These are phyloP conservation scores for Tragelaphus buxtoni DNA, from an alignment of 2,113 vertebrate genomes.

Conservation along the genomic window DNA sequence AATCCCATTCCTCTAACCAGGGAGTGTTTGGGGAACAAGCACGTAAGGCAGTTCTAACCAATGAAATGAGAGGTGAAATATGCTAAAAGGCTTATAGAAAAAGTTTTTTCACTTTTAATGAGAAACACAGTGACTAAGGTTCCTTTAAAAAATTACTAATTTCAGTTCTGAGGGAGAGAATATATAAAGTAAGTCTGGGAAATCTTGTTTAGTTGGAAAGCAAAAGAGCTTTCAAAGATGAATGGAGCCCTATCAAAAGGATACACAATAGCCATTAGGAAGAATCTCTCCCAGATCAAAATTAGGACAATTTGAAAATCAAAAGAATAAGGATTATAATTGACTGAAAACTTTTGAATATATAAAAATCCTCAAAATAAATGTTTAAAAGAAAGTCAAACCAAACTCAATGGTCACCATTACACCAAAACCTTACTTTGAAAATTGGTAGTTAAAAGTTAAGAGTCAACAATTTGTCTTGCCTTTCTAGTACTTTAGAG, in stretches of 20 bases:
- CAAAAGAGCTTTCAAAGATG: not conserved
- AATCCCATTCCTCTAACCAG: not conserved
- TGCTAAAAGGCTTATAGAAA: not conserved
- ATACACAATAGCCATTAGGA: not conserved
- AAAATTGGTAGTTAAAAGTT: slow-evolving; percentile 18
- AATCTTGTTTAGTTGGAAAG: not conserved
- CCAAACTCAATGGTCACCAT: not conserved
- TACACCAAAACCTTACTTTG: slow-evolving; percentile 6
- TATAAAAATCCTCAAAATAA: not conserved
- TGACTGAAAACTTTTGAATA: not conserved
- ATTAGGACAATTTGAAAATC: not conserved
- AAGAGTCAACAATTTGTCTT: not conserved
- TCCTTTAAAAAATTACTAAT: not conserved
- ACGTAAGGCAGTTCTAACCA: not conserved
- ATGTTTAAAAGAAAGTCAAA: not conserved
- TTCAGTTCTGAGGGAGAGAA: not conserved
- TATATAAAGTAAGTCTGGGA: not conserved
- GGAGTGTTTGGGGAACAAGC: not conserved
- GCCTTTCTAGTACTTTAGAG: not conserved
- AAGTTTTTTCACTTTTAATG: slow-evolving; percentile 11
- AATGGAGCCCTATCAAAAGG: not conserved
- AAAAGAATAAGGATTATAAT: not conserved
- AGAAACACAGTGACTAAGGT: not conserved
- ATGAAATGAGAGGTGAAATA: not conserved
- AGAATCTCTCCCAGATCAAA: not conserved